A percentile compares a stretch with the other conserved stretches of the same genome.
Evolutionary conservation across 2,797 vertebrate genomes (phyloP).

Genomic region (Champsocephalus gunnari): DNA sequence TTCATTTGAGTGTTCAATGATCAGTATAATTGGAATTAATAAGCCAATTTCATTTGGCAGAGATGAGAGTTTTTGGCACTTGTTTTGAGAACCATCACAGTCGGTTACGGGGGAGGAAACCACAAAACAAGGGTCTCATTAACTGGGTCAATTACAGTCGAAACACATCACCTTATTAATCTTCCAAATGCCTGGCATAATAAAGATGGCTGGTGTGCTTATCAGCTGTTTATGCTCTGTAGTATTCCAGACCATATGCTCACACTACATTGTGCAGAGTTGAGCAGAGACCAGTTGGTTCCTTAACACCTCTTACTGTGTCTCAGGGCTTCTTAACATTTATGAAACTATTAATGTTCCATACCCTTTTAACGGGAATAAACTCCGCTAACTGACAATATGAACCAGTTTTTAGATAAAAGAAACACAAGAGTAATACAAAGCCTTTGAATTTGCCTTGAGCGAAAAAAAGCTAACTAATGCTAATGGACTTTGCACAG

Average conservation of each 20-base stretch:
- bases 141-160: conserved; percentile 77
- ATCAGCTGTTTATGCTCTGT: conserved; percentile 42
- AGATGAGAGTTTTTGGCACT: conserved; percentile 84
- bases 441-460: too few species aligned
- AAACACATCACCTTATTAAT: conserved; percentile 76
- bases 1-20: conserved; percentile 89
- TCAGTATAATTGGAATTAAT: conserved; percentile 94
- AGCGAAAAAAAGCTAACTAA: too few species aligned
- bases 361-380: too few species aligned
- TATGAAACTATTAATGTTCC: too few species aligned
- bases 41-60: conserved; percentile 84
- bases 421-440: too few species aligned
- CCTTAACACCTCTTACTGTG: background rate
- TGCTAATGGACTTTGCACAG: too few species aligned
- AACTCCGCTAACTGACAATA: too few species aligned
- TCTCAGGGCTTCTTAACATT: too few species aligned
- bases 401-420: too few species aligned
- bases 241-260: conserved; percentile 48
- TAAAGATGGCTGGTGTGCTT: conserved; percentile 53
- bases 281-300: background rate
- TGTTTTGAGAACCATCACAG: conserved; percentile 78
- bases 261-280: conserved; percentile 2
- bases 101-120: conserved; percentile 76
- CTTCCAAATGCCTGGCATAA: conserved; percentile 52
- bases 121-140: conserved; percentile 80